Percentiles rank a stretch among this genome's conserved stretches.
These are phyloP conservation scores for Panagrolaimus sp. DNA, from an alignment of 1,140 invertebrate genomes.

Conservation along the genomic window DNA sequence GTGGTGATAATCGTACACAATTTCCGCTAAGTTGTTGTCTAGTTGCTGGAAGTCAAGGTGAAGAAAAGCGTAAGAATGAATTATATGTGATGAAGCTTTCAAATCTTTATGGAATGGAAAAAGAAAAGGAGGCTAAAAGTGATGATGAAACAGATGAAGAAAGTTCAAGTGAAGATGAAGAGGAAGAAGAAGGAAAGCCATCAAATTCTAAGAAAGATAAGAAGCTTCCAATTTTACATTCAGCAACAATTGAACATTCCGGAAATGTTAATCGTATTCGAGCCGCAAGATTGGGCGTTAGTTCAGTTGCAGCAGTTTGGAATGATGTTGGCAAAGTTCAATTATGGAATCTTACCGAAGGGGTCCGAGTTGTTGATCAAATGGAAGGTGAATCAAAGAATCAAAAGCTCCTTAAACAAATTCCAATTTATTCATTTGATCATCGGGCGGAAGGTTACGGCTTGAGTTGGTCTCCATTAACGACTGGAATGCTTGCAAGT, in stretches of 20 bases:
- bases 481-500: conserved; percentile 66
- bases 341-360: conserved; percentile 38
- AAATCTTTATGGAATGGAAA: conserved; percentile 44
- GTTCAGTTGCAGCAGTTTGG: conserved; percentile 40
- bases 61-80: conserved; percentile 46
- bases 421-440: conserved; percentile 78
- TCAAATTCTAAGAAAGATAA: conserved; percentile 22
- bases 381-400: conserved; percentile 22
- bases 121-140: conserved; percentile 28
- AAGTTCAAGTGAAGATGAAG: conserved; percentile 40
- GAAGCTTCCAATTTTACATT: conserved; percentile 34
- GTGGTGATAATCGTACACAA: conserved; percentile 38
- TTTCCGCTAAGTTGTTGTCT: conserved; percentile 39
- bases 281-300: conserved; percentile 18
- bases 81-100: conserved; percentile 40
- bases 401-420: conserved; percentile 60
- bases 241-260: conserved; percentile 43
- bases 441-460: conserved; percentile 88
- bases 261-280: conserved; percentile 47
- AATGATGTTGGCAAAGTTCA: conserved; percentile 46
- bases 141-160: conserved; percentile 16
- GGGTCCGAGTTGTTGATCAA: conserved; percentile 20
- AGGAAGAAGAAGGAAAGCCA: conserved; percentile 30
- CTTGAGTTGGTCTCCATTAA: conserved; percentile 80
- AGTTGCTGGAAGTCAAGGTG: conserved; percentile 46